A percentile compares a stretch with the other conserved stretches of the same genome.
Evolutionary conservation across 2,113 vertebrate genomes (phyloP).

Genomic region (Verasper variegatus): DNA sequence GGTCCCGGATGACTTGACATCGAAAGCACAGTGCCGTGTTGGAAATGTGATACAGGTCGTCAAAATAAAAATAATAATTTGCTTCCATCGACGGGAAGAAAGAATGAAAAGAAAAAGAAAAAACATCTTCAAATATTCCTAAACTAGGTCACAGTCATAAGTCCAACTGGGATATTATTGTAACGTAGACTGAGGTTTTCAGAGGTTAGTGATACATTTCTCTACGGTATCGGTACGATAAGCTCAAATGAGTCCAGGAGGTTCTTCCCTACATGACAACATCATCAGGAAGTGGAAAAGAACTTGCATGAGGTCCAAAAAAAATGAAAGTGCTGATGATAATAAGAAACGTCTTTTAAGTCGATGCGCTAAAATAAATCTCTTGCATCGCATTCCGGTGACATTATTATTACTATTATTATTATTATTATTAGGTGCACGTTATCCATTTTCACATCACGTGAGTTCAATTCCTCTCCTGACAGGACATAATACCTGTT

Average conservation of each 20-base stretch:
- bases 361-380: not conserved
- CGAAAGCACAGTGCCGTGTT: slow-evolving; percentile 71
- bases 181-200: slow-evolving; percentile 74
- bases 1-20: slow-evolving; percentile 66
- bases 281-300: slow-evolving; percentile 53
- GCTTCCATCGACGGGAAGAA: too few species aligned
- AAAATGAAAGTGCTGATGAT: slow-evolving; percentile 45
- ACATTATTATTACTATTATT: not conserved
- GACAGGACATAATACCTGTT: slow-evolving; percentile 75
- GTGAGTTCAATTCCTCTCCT: slow-evolving; percentile 51
- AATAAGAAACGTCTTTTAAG: slow-evolving; percentile 3
- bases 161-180: slow-evolving; percentile 61
- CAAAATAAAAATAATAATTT: slow-evolving; percentile 20
- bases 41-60: slow-evolving; percentile 66
- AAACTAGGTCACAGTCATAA: slow-evolving; percentile 72
- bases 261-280: slow-evolving; percentile 54
- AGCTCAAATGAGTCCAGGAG: slow-evolving; percentile 64
- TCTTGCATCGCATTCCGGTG: not conserved
- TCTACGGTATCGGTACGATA: slow-evolving; percentile 64
- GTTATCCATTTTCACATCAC: slow-evolving; percentile 24
- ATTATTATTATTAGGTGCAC: slow-evolving; percentile 13
- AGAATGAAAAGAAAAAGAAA: slow-evolving; percentile 14
- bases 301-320: slow-evolving; percentile 45
- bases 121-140: slow-evolving; percentile 66
- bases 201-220: slow-evolving; percentile 69